Evolutionary conservation across 1,140 invertebrate genomes (phyloP).

Genomic region (Drosophila dunni): DNA sequence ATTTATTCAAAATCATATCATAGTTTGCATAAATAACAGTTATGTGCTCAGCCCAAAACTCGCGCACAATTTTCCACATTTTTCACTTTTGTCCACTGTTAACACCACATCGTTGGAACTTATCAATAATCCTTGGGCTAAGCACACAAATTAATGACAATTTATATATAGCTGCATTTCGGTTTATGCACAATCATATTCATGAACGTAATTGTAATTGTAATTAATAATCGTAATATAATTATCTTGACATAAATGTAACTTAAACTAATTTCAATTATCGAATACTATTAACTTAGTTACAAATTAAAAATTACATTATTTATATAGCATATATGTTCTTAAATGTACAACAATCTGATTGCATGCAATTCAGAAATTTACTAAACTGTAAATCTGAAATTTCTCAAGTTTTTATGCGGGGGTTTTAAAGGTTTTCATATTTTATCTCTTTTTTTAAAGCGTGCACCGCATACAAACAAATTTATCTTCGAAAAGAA

Average conservation of each 20-base stretch:
- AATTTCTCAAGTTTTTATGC: constrained; percentile 23
- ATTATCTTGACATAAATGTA: constrained; percentile 66
- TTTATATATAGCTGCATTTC: constrained; percentile 46
- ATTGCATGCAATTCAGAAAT: constrained; percentile 48
- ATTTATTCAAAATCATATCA: constrained; percentile 82
- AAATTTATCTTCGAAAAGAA: constrained; percentile 43
- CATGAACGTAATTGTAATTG: constrained; percentile 44
- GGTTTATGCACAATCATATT: constrained; percentile 32
- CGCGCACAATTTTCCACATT: constrained; percentile 2
- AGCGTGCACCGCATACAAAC: constrained; percentile 44
- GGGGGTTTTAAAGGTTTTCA: constrained; percentile 5
- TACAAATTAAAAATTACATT: constrained; percentile 64
- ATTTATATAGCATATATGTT: constrained; percentile 59
- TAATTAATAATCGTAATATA: constrained; percentile 54
- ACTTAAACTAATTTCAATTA: constrained; percentile 61
- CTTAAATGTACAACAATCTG: constrained; percentile 65
- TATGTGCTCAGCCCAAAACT: constrained; percentile 57
- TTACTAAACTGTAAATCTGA: constrained; percentile 2
- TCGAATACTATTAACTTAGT: constrained; percentile 66
- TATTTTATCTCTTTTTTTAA: constrained; percentile 12
- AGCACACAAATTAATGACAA: constrained; percentile 68
- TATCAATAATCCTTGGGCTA: background rate
- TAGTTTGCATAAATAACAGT: constrained; percentile 71
- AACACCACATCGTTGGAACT: background rate
- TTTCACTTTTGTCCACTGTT: background rate